phyloP scores from a whole-genome alignment of 2,113 vertebrate species.

The Heterotilapia buettikoferi region DNA sequence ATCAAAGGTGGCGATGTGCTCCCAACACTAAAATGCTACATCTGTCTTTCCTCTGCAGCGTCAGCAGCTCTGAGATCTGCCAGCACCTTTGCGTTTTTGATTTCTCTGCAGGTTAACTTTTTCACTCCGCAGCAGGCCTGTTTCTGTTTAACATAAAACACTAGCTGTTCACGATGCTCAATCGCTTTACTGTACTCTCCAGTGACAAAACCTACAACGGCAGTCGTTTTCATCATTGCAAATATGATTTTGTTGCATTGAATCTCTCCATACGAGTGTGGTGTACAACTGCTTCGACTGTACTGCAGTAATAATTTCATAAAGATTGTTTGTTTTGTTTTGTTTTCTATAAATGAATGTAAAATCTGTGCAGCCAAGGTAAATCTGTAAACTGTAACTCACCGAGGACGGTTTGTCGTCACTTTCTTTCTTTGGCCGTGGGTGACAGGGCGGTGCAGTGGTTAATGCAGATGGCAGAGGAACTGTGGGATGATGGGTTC shows the following conservation, averaged over 20 bases:
- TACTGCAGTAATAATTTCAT: not conserved
- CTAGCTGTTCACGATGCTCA: not conserved
- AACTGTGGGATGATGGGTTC: not conserved
- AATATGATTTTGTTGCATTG: not conserved
- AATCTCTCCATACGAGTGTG: not conserved
- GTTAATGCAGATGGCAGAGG: not conserved
- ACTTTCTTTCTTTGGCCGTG: not conserved
- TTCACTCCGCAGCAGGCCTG: not conserved
- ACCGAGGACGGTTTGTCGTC: not conserved
- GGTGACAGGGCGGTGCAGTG: not conserved
- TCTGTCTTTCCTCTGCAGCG: not conserved
- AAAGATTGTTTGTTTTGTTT: not conserved
- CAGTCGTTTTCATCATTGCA: not conserved
- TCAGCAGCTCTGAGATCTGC: slow-evolving; percentile 5
- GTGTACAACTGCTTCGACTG: not conserved
- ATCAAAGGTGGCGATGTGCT: not conserved
- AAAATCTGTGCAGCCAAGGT: not conserved
- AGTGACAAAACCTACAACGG: not conserved
- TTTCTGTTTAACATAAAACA: not conserved
- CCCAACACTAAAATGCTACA: not conserved
- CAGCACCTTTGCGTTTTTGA: not conserved
- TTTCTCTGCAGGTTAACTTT: not conserved
- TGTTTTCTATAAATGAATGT: slow-evolving; percentile 25
- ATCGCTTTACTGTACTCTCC: not conserved
- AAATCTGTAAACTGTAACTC: not conserved